phyloP scores from a whole-genome alignment of 1,140 invertebrate genomes.

The Hydropsyche tenuis region DNA sequence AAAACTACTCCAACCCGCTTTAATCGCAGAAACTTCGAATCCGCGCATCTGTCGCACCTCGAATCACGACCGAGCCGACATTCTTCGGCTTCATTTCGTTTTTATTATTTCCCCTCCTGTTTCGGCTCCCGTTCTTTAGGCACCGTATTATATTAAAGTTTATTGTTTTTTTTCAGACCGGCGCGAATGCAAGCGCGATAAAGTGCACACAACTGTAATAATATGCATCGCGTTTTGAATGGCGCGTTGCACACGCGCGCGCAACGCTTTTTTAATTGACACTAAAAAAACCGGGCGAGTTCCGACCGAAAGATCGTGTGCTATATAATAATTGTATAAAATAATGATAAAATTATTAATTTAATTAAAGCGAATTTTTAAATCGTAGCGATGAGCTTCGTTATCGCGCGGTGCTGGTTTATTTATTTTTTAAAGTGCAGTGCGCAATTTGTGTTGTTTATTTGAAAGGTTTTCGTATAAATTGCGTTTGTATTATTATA shows the following conservation, averaged over 20 bases:
- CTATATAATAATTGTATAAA: not conserved
- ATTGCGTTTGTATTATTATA: no score
- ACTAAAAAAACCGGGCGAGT: not conserved
- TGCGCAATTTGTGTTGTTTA: no score
- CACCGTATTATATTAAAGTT: not conserved
- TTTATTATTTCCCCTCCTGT: conserved; percentile 23
- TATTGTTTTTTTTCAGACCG: conserved; percentile 8
- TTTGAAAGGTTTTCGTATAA: no score
- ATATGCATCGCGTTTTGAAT: not conserved
- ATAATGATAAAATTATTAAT: not conserved
- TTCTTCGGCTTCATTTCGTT: conserved; percentile 30
- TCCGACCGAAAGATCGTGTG: not conserved
- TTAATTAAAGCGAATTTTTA: not conserved
- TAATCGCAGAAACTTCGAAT: not conserved
- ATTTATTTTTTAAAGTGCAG: not conserved
- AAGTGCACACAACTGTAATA: conserved; percentile 19
- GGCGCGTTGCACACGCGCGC: not conserved
- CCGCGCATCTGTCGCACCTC: conserved; percentile 33
- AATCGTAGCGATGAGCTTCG: not conserved
- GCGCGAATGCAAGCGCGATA: conserved; percentile 10
- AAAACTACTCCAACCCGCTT: not conserved
- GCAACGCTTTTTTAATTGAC: conserved; percentile 1
- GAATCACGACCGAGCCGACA: conserved; percentile 33
- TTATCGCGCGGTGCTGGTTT: no score
- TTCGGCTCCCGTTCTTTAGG: not conserved